Evolutionary conservation across 2,888 invertebrate species (phyloP).

Genomic region (Mimumesa dahlbomi): DNA sequence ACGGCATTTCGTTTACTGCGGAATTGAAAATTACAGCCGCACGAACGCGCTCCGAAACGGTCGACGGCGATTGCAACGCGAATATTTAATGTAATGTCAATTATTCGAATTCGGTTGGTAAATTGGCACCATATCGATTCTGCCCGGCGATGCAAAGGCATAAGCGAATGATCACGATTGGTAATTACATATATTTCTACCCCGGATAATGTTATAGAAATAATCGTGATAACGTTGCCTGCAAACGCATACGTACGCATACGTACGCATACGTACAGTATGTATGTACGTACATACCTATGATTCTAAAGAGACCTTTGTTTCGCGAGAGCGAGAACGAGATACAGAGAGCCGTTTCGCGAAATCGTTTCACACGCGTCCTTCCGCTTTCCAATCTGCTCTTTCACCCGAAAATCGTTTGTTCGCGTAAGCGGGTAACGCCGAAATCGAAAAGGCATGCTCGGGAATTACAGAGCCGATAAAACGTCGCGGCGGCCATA

Average conservation of each 20-base stretch:
- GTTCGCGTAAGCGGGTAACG: too few relatives aligned
- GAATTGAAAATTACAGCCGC: conserved; percentile 62
- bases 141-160: conserved; percentile 36
- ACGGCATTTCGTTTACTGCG: conserved; percentile 49
- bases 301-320: too few relatives aligned
- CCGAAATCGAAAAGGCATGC: too few relatives aligned
- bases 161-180: conserved; percentile 1
- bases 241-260: too few relatives aligned
- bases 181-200: conserved; percentile 41
- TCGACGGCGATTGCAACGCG: conserved; percentile 60
- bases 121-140: conserved; percentile 63
- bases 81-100: conserved; percentile 66
- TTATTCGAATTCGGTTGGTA: conserved; percentile 58
- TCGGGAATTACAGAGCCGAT: too few relatives aligned
- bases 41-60: conserved; percentile 49
- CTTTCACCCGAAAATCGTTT: conserved; percentile 37
- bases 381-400: conserved; percentile 30
- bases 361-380: too few relatives aligned
- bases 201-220: conserved; percentile 17
- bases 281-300: too few relatives aligned
- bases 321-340: too few relatives aligned
- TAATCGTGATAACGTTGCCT: conserved; percentile 9
- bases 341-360: too few relatives aligned
- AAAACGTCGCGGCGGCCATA: too few relatives aligned
- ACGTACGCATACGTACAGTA: too few relatives aligned